Evolutionary conservation across 1,140 invertebrate genomes (phyloP), one percentile per base, ranked within the genome.

Genomic region (Trialeurodes vaporariorum): DNA sequence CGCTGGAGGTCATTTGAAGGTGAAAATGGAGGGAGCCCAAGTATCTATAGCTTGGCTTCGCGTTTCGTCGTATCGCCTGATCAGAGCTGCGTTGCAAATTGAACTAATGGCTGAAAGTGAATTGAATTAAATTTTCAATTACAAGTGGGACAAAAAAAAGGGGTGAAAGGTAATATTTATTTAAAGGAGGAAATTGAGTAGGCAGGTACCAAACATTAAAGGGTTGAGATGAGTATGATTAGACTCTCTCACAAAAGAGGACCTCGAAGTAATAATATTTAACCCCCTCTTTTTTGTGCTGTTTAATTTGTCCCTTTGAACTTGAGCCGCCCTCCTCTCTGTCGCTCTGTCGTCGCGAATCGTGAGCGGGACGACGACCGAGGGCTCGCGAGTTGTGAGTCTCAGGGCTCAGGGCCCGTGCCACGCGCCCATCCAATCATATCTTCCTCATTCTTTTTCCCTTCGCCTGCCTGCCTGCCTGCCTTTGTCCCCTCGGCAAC

Each of bases 91-190:
- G 34, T 49, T 9, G 17, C 34, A 49, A 49, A 49, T 49, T 49
- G 34, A 17, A 49, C 34, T 49, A 49, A 49, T 49, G 34, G 34
- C 34, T 49, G 34, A 49, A 49, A 49, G 34, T 49, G 34, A 17
- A 49, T 49, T 49, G 34, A 49, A 49, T 49, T 49, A 49, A 49
- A 49, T 49, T 49, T 49, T 49, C 34, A 49, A 49, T 49, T 49
- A 49, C 34, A 17, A 49, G 34, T 49, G 5, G 34, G n/a, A n/a
- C n/a, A 49, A 17, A 49, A 49, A 49, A 49, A 49, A 49, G 34
- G 34, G 34, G 34, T 49, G 34, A 49, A 49, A 49, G 34, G 34
- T 49, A 49, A 49, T 49, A 49, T 49, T 49, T 49, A 49, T 49
- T 49, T 49, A 49, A 49, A 49, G 34, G 34, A 49, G 34, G 34